phyloP scores from a whole-genome alignment of 2,888 invertebrate species.

The Pherbina coryleti region DNA sequence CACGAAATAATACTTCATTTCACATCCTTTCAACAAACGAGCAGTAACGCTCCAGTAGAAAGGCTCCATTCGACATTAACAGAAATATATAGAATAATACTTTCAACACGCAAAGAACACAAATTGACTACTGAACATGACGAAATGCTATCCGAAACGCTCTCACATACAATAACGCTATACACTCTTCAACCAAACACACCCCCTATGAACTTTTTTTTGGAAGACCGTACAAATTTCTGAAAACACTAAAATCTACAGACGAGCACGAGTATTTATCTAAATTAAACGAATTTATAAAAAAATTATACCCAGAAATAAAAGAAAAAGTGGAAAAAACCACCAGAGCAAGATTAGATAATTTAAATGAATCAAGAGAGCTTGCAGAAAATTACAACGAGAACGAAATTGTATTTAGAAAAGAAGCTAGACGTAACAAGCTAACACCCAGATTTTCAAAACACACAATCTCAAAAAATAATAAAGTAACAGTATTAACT shows the following conservation, averaged over 20 bases:
- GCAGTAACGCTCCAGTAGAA: slow-evolving; percentile 35
- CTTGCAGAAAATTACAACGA: not conserved
- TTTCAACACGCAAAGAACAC: slow-evolving; percentile 35
- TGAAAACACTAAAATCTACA: too few relatives aligned
- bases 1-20: slow-evolving; percentile 26
- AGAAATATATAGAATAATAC: slow-evolving; percentile 39
- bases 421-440: slow-evolving; percentile 40
- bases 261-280: too few relatives aligned
- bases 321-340: slow-evolving; percentile 18
- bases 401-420: slow-evolving; percentile 33
- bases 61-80: slow-evolving; percentile 26
- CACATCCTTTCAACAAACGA: slow-evolving; percentile 37
- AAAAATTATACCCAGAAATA: slow-evolving; percentile 40
- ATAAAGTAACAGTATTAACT: slow-evolving; percentile 36
- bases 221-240: slow-evolving; percentile 42
- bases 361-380: slow-evolving; percentile 39
- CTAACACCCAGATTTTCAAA: slow-evolving; percentile 12
- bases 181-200: slow-evolving; percentile 13
- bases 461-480: slow-evolving; percentile 34
- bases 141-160: too few relatives aligned
- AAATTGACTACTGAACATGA: slow-evolving; percentile 33
- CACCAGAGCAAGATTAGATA: slow-evolving; percentile 17
- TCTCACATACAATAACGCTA: too few relatives aligned
- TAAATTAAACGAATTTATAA: too few relatives aligned
- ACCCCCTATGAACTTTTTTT: slow-evolving; percentile 42